These are phyloP conservation scores for Agonopterix heracliana DNA, from an alignment of 2,888 invertebrate genomes.

Conservation along the genomic window DNA sequence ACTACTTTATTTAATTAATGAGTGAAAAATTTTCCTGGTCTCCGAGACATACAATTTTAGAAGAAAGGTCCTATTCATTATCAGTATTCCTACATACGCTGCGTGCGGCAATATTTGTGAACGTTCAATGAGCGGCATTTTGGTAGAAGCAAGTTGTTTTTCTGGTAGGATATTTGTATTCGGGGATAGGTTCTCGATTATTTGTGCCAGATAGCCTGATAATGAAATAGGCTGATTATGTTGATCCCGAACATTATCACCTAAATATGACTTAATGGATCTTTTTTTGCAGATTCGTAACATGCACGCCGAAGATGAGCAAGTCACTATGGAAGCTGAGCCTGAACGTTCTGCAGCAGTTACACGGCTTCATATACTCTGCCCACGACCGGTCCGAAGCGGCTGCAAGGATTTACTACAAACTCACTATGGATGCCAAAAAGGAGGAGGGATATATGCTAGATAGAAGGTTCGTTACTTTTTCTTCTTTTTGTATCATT, in stretches of 20 bases:
- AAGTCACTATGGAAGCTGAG: slow-evolving; percentile 74
- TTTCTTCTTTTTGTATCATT: not conserved
- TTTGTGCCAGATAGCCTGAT: no score
- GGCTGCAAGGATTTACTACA: slow-evolving; percentile 59
- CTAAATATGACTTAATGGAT: not conserved
- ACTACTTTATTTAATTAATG: no score
- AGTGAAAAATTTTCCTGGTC: no score
- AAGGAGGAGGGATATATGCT: slow-evolving; percentile 47
- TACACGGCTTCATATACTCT: slow-evolving; percentile 62
- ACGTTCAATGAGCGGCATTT: no score
- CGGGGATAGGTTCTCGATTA: no score
- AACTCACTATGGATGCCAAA: slow-evolving; percentile 54
- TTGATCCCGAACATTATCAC: not conserved
- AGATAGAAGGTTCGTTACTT: slow-evolving; percentile 46
- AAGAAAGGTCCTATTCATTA: no score
- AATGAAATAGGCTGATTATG: no score
- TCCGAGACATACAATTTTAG: no score
- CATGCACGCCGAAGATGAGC: slow-evolving; percentile 82
- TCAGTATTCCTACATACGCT: no score
- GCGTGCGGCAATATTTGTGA: no score
- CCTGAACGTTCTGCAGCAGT: slow-evolving; percentile 50
- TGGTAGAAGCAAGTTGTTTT: no score
- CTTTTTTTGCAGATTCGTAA: slow-evolving; percentile 75
- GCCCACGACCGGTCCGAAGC: slow-evolving; percentile 55
- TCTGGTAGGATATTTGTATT: no score